Base-by-base conservation (phyloP, 2,113 vertebrate species). In the Hassar affinis region DNA sequence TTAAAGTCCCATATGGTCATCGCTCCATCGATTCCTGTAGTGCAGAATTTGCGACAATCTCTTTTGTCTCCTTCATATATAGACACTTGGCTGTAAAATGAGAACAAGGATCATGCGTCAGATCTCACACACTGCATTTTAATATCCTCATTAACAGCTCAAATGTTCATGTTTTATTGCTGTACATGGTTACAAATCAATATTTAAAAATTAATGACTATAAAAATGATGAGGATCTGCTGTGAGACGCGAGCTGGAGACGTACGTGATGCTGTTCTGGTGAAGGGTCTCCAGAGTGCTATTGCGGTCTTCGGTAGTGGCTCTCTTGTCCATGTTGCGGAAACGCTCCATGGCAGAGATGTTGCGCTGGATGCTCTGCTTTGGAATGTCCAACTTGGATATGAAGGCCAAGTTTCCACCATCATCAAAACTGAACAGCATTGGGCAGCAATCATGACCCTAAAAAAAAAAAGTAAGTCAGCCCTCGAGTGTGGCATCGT, bases 1-100 rank as follows among this genome's bases (percentile, higher is more conserved):
- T 99, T 99, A 87, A 98, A 97, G 91, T 99, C 98, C 98, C 98
- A 99, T 93, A 99, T 98, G 89, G 97, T 98, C 98, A 99, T 99
- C 49, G 97, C 98, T 92, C 98, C 98, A 83, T 99, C 98, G 2
- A 99, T 99, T 91, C 98, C 98, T 3, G 98, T 99, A 93, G 97
- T 99, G 95, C 98, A 99, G 94, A 99, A 99, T 92, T 98, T 99
- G 86, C 96, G 96, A 94, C 98, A 99, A 79, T 99, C 98, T 92
- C 95, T 96, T 93, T 98, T 99, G 95, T 99, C 98, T 90, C 97
- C 97, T 88, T 99, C 98, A 90, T 97, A 99, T 93, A 99, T 96
- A 93, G 98, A 99, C 94, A 99, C 97, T 95, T 99, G 98, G 94
- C 98, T 99, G 88, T 52, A 89, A 89, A 88, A 68, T 38, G 25